phyloP scores from a whole-genome alignment of 2,113 vertebrate genomes.

The Okapia johnstoni region DNA sequence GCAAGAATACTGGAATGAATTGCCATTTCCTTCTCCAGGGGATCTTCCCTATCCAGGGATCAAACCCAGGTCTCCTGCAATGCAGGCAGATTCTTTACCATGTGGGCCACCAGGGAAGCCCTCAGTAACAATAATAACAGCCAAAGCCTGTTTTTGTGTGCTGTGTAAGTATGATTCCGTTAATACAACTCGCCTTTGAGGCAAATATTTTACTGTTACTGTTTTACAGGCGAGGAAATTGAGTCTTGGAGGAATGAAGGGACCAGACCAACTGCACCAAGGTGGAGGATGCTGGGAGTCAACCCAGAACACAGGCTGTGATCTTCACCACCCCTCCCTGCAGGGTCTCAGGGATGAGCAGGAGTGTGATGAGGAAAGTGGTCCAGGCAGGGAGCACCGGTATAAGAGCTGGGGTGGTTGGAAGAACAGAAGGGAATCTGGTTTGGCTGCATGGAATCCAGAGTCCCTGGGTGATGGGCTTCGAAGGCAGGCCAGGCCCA shows the following conservation, averaged over 20 bases:
- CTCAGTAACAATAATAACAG: accelerated
- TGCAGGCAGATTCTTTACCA: no score
- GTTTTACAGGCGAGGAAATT: neutral
- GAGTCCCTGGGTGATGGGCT: no score
- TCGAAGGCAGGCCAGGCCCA: neutral
- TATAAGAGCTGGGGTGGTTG: no score
- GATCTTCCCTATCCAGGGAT: no score
- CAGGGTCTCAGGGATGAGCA: neutral
- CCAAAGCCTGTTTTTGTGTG: neutral
- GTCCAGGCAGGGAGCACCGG: neutral
- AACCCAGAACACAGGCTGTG: neutral
- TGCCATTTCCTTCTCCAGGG: no score
- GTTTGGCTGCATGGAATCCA: neutral
- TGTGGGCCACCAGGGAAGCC: no score
- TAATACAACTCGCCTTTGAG: no score
- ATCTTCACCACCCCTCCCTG: neutral
- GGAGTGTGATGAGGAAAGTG: no score
- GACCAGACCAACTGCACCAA: accelerated
- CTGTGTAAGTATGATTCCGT: neutral
- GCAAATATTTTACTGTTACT: neutral
- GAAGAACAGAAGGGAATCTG: neutral
- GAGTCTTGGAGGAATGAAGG: neutral
- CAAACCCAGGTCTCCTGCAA: no score
- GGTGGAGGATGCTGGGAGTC: neutral
- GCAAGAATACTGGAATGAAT: neutral